Conservation (phyloP, 2,797 vertebrate species). For the Miopithecus talapoin region DNA sequence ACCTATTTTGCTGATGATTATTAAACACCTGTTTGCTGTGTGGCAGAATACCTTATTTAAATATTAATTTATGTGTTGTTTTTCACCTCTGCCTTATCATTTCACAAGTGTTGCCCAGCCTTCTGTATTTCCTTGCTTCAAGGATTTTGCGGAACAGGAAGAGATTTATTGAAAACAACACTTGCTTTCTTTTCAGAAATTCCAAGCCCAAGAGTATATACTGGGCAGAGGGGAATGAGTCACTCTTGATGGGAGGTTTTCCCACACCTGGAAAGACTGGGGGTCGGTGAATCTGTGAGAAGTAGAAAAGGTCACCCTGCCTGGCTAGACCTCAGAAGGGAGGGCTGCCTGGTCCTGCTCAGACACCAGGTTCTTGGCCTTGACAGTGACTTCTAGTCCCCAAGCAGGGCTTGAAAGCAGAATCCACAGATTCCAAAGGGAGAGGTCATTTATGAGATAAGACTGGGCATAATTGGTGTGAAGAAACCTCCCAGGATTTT, state of each 20-base stretch:
- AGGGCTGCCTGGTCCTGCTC: neutral
- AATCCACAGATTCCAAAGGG: neutral
- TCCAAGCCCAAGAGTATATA: neutral
- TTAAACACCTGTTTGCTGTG: neutral
- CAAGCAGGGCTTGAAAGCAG: neutral
- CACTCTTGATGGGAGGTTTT: neutral
- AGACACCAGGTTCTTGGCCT: neutral
- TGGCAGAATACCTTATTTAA: neutral
- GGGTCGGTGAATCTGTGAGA: neutral
- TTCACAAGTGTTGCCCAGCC: neutral
- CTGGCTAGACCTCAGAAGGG: neutral
- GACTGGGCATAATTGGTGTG: neutral
- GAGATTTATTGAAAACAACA: neutral
- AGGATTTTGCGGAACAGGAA: neutral
- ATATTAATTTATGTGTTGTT: neutral
- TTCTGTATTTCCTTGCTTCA: neutral
- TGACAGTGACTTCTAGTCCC: neutral
- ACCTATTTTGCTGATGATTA: neutral
- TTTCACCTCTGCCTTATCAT: neutral
- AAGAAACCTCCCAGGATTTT: neutral
- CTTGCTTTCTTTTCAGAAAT: neutral
- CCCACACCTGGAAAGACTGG: neutral
- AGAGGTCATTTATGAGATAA: neutral
- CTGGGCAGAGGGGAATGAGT: too few relatives aligned
- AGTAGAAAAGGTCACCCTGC: rapidly evolving